Evolutionary conservation across 2,113 vertebrate genomes (phyloP), one percentile per base, ranked within the genome.

Genomic region (Pagrus major): DNA sequence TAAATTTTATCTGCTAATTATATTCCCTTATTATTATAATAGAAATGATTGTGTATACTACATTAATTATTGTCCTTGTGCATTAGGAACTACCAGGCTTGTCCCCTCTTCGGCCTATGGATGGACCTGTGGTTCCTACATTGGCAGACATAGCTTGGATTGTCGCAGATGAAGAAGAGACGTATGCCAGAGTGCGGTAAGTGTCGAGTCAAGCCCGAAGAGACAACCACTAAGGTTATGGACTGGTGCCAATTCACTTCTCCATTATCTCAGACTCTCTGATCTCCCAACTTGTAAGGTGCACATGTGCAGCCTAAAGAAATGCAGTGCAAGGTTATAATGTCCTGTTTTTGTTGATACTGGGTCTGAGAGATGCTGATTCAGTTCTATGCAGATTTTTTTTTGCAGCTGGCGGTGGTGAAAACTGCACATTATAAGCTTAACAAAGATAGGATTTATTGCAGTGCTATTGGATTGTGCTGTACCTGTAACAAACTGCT

Each of bases 71-170:
- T 86, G 12, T 83, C 41, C 16, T 55, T 88, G 5, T 73, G 10
- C 16, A 29, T 14, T 75, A 99, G 98, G 96, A 96, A 4, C 92
- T 99, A 4, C 97, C 97, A 0, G 96, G 94, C 4, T 85, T 97
- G 25, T 96, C 96, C 0, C 78, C 96, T 6, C 91, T 98, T 49
- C 96, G 95, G 27, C 85, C 96, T 46, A 89, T 78, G 5, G 96
- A 98, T 0, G 95, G 94, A 0, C 98, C 98, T 18, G 89, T 96
- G 10, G 98, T 99, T 18, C 98, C 98, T 39, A 98, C 98, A 3
- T 81, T 99, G 92, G 98, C 98, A 71, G 98, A 99, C 84, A 96
- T 99, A n/a, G 97, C 97, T 66, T 99, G 98, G 98, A 99, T 99
- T 66, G 97, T 96, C 37, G 96, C 97, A 3, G 98, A 99, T 70